Evolutionary conservation across 30 jellyfish, hydroid and myxozoan genomes (phyloP).

Genomic region (Hydractinia symbiolongicarpus): DNA sequence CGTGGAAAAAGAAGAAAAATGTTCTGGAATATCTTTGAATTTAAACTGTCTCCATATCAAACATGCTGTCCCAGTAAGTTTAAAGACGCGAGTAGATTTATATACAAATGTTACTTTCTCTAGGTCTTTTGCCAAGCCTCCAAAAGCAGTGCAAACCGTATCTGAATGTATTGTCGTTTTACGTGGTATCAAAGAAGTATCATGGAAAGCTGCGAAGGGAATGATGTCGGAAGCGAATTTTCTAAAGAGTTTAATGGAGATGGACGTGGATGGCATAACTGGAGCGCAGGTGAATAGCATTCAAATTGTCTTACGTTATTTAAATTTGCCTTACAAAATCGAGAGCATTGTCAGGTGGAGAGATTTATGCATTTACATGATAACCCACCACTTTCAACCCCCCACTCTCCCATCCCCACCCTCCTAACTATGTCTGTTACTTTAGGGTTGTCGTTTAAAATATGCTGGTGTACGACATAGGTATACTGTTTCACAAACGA

Average conservation of each 20-base stretch:
- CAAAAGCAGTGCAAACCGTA: constrained; percentile 90
- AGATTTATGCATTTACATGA: too few relatives aligned
- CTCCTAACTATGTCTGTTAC: too few relatives aligned
- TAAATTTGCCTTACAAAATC: background rate
- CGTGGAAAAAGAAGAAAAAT: too few relatives aligned
- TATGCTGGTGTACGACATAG: too few relatives aligned
- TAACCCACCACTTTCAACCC: too few relatives aligned
- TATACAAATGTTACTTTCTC: background rate
- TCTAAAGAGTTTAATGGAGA: constrained; percentile 64
- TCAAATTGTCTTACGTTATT: background rate
- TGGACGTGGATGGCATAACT: constrained; percentile 90
- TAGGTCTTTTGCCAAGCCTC: constrained; percentile 92
- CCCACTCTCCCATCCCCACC: too few relatives aligned
- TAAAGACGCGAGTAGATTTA: too few relatives aligned
- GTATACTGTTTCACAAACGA: too few relatives aligned
- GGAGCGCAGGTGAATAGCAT: constrained; percentile 59
- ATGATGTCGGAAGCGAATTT: constrained; percentile 93
- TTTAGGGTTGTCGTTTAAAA: too few relatives aligned
- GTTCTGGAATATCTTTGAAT: too few relatives aligned
- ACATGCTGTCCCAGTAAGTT: too few relatives aligned
- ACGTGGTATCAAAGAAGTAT: constrained; percentile 85
- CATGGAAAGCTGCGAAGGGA: constrained; percentile 93
- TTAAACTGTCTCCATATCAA: too few relatives aligned
- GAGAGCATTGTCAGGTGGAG: background rate
- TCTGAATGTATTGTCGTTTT: constrained; percentile 83